Percentiles rank a stretch among this genome's conserved stretches.
Conservation (phyloP, 1,140 invertebrate genomes). For the Pomacea maculata region DNA sequence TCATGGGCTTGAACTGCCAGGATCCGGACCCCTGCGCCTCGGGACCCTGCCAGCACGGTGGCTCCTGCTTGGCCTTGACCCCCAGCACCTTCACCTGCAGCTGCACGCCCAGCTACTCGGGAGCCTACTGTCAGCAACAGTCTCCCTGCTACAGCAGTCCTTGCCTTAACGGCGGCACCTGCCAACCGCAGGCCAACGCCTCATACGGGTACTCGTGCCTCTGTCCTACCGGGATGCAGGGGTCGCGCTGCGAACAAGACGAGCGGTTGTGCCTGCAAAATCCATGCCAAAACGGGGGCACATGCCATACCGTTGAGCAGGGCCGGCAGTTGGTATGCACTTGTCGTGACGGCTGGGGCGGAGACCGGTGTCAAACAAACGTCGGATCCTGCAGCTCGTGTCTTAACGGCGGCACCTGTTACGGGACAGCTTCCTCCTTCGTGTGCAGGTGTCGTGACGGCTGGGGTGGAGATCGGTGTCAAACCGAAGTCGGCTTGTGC, state of each 20-base stretch:
- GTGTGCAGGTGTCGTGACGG: background rate
- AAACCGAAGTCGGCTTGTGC: background rate
- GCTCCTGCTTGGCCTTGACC: background rate
- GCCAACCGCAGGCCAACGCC: background rate
- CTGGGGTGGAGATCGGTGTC: constrained; percentile 7
- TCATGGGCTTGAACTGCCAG: background rate
- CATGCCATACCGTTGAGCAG: constrained; percentile 33
- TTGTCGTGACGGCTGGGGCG: constrained; percentile 70
- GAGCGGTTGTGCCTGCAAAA: constrained; percentile 14
- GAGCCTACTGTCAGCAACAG: constrained; percentile 62
- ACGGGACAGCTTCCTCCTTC: background rate
- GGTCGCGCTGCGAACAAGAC: constrained; percentile 59
- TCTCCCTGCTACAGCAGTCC: constrained; percentile 22
- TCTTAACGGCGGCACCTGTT: constrained; percentile 18
- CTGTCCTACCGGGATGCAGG: constrained; percentile 66
- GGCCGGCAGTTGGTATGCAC: constrained; percentile 46
- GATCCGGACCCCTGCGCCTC: background rate
- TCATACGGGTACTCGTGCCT: constrained; percentile 58
- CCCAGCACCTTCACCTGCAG: background rate
- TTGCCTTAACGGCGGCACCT: constrained; percentile 30
- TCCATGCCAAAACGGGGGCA: constrained; percentile 57
- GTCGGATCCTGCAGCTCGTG: constrained; percentile 1
- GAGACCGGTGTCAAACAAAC: constrained; percentile 4
- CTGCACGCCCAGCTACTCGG: background rate
- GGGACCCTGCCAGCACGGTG: constrained; percentile 1